Evolutionary conservation across 2,113 vertebrate species (phyloP).

Genomic region (Gracilinanus agilis): DNA sequence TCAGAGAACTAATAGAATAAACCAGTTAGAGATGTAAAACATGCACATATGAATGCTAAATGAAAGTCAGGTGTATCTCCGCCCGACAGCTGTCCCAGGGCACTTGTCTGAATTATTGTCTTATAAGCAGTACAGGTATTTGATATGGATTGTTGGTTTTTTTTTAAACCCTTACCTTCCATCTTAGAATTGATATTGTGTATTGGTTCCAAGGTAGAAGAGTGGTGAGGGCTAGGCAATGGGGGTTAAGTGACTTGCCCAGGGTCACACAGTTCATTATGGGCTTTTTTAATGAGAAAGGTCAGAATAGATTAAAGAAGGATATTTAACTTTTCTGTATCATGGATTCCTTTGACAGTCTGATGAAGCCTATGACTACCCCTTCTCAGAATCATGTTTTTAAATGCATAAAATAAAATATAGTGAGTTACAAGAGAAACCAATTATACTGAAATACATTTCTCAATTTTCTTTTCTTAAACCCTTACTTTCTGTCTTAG

Average conservation of each 20-base stretch:
- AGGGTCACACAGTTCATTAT: neutral
- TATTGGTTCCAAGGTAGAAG: no score
- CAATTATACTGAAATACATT: neutral
- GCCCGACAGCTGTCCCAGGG: neutral
- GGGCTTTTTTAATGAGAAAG: neutral
- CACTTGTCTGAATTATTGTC: neutral
- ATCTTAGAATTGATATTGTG: no score
- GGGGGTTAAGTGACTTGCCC: no score
- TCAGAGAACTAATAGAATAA: neutral
- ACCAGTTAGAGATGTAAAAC: neutral
- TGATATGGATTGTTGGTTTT: no score
- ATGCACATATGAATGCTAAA: neutral
- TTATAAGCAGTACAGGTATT: neutral
- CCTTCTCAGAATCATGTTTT: neutral
- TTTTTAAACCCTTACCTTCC: no score
- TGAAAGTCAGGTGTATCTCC: neutral
- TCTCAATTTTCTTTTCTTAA: neutral
- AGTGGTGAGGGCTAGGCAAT: no score
- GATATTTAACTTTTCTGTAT: neutral
- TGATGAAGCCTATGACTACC: neutral
- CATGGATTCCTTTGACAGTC: neutral
- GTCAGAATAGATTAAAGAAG: neutral
- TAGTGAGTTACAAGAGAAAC: neutral
- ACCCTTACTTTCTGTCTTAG: no score
- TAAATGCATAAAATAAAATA: neutral